Conservation (phyloP, 2,888 invertebrate genomes). For the Tinea semifulvella region DNA sequence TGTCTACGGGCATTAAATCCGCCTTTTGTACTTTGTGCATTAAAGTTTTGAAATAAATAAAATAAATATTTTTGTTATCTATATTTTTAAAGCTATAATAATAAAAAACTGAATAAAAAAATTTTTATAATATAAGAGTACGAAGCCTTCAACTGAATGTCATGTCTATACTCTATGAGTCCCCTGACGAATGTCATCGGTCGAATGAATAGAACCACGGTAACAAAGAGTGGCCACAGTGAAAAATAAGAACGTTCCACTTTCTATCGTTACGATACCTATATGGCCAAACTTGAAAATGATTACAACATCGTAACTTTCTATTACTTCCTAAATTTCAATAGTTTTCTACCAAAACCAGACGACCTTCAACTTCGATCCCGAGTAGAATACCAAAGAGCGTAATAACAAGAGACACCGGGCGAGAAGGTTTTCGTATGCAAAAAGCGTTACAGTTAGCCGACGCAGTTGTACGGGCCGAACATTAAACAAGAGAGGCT, state of each 20-base stretch:
- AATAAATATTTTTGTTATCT: no score
- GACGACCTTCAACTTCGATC: slow-evolving; percentile 55
- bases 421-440: slow-evolving; percentile 54
- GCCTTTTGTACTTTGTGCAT: no score
- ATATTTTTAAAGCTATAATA: no score
- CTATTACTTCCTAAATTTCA: no score
- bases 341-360: slow-evolving; percentile 46
- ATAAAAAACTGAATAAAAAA: no score
- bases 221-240: slow-evolving; percentile 4
- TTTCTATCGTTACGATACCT: slow-evolving; percentile 5
- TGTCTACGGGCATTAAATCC: no score
- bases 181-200: not conserved
- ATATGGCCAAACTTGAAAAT: not conserved
- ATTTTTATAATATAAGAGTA: no score
- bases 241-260: not conserved
- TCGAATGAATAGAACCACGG: slow-evolving; percentile 4
- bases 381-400: slow-evolving; percentile 52
- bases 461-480: slow-evolving; percentile 61
- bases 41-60: no score
- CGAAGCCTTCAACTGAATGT: no score
- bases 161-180: not conserved
- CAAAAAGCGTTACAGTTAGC: slow-evolving; percentile 66
- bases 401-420: slow-evolving; percentile 53
- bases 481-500: slow-evolving; percentile 62
- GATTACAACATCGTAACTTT: no score